A percentile compares a stretch with the other conserved stretches of the same genome.
Conservation (phyloP, 2,113 vertebrate species). For the Prietella phreatophila region DNA sequence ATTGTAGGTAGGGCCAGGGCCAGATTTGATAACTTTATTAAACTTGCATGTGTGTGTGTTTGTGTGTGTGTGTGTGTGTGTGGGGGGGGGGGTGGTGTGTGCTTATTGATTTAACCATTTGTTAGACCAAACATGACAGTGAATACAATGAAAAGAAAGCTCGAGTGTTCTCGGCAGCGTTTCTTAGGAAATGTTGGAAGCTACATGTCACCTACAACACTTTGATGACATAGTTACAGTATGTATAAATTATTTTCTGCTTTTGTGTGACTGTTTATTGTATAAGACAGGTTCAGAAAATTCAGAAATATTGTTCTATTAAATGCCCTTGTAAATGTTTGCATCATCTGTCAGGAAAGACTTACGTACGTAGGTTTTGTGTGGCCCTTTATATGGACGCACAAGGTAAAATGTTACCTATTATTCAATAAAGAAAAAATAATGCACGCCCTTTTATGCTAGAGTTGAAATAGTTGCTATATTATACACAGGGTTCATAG, state of each 20-base stretch:
- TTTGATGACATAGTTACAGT: background rate
- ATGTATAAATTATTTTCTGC: background rate
- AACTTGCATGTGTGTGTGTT: background rate
- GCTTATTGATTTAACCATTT: background rate
- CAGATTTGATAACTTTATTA: background rate
- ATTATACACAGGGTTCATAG: background rate
- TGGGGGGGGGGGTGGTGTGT: background rate
- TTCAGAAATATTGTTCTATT: background rate
- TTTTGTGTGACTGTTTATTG: background rate
- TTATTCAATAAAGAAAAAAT: background rate
- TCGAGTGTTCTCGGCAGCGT: background rate
- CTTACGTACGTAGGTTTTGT: background rate
- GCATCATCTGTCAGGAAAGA: background rate
- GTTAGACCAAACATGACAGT: background rate
- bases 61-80: too few relatives aligned
- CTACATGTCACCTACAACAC: too few relatives aligned
- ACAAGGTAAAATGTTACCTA: background rate
- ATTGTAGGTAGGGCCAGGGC: conserved; percentile 57
- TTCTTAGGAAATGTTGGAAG: too few relatives aligned
- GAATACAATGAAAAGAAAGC: background rate
- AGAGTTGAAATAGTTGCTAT: background rate
- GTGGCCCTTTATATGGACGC: too few relatives aligned
- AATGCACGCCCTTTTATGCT: background rate
- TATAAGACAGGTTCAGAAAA: background rate
- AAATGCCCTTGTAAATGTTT: background rate